Percentiles rank a stretch among this genome's conserved stretches.
Evolutionary conservation across 2,113 vertebrate genomes (phyloP).

Genomic region (Nettapus auritus): DNA sequence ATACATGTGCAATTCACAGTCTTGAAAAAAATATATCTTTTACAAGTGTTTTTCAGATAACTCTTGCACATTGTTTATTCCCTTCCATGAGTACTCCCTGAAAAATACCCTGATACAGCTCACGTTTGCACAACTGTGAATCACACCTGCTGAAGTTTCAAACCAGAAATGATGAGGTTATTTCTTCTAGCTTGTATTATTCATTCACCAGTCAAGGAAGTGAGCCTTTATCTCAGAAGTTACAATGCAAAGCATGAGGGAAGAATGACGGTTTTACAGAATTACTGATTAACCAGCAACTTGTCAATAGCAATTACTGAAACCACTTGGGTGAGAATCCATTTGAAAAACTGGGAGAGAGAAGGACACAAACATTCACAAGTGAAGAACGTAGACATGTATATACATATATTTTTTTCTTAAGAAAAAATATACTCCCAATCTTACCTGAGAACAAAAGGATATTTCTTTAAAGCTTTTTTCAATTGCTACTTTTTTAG

Average conservation of each 20-base stretch:
- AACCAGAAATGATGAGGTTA: neutral
- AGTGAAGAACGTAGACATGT: neutral
- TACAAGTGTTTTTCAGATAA: neutral
- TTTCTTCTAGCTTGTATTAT: neutral
- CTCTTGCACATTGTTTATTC: neutral
- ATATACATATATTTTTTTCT: neutral
- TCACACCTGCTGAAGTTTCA: neutral
- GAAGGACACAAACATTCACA: neutral
- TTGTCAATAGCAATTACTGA: neutral
- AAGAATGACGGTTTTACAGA: neutral
- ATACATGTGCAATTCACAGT: neutral
- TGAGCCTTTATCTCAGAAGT: neutral
- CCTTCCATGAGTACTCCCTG: neutral
- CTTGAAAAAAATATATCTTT: rapidly evolving
- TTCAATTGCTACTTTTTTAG: conserved; percentile 95
- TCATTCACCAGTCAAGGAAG: neutral
- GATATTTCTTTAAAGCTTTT: conserved; percentile 99
- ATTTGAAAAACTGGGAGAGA: neutral
- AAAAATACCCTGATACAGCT: neutral
- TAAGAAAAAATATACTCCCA: neutral
- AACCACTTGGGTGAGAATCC: neutral
- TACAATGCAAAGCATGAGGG: neutral
- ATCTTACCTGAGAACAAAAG: conserved; percentile 96
- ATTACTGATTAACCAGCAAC: neutral
- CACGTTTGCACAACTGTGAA: neutral